Base-by-base conservation (phyloP, 2,888 invertebrate genomes). In the Drosophila falleni region DNA sequence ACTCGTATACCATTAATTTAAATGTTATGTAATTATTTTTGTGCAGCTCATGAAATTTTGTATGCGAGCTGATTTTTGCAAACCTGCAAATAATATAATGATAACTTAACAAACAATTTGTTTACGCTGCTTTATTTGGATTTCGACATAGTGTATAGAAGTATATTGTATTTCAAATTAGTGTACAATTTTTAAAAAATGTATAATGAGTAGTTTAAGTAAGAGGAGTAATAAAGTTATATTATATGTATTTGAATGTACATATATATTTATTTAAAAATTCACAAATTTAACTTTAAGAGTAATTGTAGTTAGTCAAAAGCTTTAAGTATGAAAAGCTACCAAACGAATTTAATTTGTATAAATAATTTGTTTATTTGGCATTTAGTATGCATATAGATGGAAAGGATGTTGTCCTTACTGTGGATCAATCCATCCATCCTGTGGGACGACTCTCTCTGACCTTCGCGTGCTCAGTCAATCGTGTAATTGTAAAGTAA, bases 401-500 rank as follows among this genome's bases (percentile, higher is more conserved):
- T 31, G 33, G 31, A 1, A 1, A 29, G 16, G 16, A 31, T 49
- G 11, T 33, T 19, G 13, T 33, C 13, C 16, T 50, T 19, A 19
- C 8, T 13, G 33, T 11, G 16, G 16, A n/a, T 35, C n/a, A 50
- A 33, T 29, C 8, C 50, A 35, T n/a, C 8, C n/a, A 35, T 35
- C 9, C 50, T 15, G 37, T 39, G 51, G 19, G 58, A 19, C 23
- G 13, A 33, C 9, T 33, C 13, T 58, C 9, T 33, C 13, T 58
- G 54, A 54, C 73, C 78, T 61, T 78, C 23, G 44, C 26, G 29
- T 56, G 51, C 26, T 39, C 53, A 73, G 63, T 58, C 60, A 47
- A 60, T 35, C 69, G 49, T 41, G 46, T 76, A 78, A 78, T 78
- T 78, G 64, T 51, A 65, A 69, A 69, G 64, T 70, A 76, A 76